These are phyloP conservation scores for Poicephalus gulielmi DNA, from an alignment of 2,113 vertebrate genomes.

Conservation along the genomic window DNA sequence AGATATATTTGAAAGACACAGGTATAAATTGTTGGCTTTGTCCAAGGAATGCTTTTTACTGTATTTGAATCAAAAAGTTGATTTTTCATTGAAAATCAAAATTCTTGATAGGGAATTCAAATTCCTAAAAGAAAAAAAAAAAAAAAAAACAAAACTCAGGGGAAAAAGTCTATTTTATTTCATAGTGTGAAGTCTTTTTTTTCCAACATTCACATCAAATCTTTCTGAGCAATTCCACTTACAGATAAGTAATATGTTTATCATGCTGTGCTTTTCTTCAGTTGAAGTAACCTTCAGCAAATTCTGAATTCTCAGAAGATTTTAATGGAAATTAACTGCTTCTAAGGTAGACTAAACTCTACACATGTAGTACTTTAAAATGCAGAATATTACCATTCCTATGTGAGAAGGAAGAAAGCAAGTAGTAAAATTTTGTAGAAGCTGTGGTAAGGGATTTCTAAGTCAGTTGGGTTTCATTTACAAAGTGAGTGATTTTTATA, in stretches of 20 bases:
- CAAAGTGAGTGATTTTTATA: constrained; percentile 6
- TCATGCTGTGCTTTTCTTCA: background rate
- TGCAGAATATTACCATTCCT: background rate
- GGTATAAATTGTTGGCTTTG: background rate
- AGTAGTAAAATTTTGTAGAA: background rate
- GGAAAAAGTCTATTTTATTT: background rate
- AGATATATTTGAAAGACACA: background rate
- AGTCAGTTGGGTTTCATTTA: constrained; percentile 38
- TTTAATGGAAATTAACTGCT: background rate
- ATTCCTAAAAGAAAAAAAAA: background rate
- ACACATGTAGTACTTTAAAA: background rate
- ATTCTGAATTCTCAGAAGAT: background rate
- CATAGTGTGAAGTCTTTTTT: background rate
- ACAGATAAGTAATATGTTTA: background rate
- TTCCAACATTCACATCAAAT: background rate
- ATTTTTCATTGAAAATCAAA: background rate
- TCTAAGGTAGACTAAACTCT: background rate
- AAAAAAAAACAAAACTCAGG: background rate
- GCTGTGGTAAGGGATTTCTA: background rate
- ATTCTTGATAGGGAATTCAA: background rate
- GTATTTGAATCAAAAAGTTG: background rate
- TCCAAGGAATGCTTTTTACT: background rate
- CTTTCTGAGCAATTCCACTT: background rate
- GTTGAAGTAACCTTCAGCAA: background rate
- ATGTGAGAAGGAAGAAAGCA: background rate